phyloP scores from a whole-genome alignment of 1,140 invertebrate species.

The Brachionus manjavacas region DNA sequence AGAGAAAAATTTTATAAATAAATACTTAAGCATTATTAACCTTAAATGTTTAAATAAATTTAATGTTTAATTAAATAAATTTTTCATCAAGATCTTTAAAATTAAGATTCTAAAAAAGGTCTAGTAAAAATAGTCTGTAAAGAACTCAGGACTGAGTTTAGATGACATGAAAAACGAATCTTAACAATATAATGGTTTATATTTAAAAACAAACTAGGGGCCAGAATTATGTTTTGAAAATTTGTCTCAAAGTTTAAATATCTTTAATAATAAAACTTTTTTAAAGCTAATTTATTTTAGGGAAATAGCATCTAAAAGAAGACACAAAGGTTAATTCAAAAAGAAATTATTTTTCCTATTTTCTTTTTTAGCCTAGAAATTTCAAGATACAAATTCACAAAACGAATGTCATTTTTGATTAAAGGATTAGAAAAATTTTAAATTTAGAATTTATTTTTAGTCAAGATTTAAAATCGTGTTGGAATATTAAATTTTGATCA shows the following conservation, averaged over 20 bases:
- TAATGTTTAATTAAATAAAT: too few species aligned
- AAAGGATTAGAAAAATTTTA: background rate
- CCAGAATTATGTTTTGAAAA: background rate
- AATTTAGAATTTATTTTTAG: background rate
- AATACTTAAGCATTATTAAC: background rate
- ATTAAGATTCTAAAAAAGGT: background rate
- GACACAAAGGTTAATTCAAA: background rate
- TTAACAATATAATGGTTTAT: background rate
- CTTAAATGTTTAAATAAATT: background rate
- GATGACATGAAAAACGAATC: background rate
- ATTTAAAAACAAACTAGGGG: background rate
- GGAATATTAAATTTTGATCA: background rate
- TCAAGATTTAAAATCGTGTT: background rate
- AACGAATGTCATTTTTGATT: background rate
- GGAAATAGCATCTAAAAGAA: background rate
- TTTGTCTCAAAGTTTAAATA: background rate
- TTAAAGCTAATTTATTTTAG: background rate
- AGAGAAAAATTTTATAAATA: too few species aligned
- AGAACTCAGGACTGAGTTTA: background rate
- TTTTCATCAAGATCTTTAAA: background rate
- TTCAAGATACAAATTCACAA: background rate
- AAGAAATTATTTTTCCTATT: background rate
- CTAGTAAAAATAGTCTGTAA: background rate
- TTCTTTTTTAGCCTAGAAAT: background rate
- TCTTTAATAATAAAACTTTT: background rate